Base-by-base conservation (phyloP, 2,113 vertebrate species). In the Cairina moschata region DNA sequence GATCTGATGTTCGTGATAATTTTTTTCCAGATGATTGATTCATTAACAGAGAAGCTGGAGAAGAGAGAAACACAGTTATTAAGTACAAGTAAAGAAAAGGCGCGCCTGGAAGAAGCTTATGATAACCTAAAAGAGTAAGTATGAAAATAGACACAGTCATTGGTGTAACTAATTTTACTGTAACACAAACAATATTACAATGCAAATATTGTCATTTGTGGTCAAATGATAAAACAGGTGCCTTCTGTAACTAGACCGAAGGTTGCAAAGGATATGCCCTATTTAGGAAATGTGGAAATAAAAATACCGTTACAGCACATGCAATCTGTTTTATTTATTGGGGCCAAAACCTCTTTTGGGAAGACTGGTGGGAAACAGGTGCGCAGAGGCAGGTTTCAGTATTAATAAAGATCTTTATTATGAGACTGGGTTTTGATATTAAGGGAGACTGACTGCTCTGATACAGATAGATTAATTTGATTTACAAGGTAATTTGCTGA, bases 101-200 rank as follows among this genome's bases (percentile, higher is more conserved):
- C 99, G 17, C 96, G 92, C 63, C 97, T 99, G 90, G 99, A 99
- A 91, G 99, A 99, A 97, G 98, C 99, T 73, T 99, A 98, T 94
- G 99, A 99, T 98, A 99, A 99, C 95, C 98, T 99, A 11, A 99
- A 98, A 98, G 99, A 99, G 99, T 99, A 97, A 99, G 99, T 99
- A 97, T 94, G 73, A 79, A 95, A 73, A 76, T 22, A 36, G 18
- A 14, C 78, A 31, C 36, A 31, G 28, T 80, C 59, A 9, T 55
- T 78, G 46, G 40, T 82, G 46, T 60, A 67, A 63, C 65, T 75
- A 74, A 48, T 31, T 82, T 68, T 52, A 31, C 32, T 83, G 46
- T 63, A 25, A 32, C 21, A 55, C 17, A 42, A 8, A 69, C 31
- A 17, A 38, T 68, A 60, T 48, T 22, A 48, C 46, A 48, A 48